Evolutionary conservation across 2,888 invertebrate genomes (phyloP).

Genomic region (Clusia tigrina): DNA sequence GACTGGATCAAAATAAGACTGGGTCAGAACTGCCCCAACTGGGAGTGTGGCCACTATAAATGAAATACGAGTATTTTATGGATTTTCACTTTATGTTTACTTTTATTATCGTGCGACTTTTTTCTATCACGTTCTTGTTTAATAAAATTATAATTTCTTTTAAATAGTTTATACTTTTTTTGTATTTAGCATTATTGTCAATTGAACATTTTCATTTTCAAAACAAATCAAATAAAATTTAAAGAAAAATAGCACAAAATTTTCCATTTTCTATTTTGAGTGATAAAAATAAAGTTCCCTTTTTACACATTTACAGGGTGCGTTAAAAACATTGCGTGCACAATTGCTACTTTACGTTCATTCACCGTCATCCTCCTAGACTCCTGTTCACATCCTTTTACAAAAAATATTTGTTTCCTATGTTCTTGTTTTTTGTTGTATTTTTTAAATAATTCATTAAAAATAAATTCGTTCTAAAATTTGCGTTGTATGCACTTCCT

Average conservation of each 20-base stretch:
- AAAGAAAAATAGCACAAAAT: background rate
- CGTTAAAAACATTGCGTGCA: too few relatives aligned
- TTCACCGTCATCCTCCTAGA: too few relatives aligned
- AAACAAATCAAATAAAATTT: too few relatives aligned
- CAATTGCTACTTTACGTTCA: too few relatives aligned
- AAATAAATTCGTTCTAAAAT: constrained; percentile 9
- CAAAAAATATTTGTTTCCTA: too few relatives aligned
- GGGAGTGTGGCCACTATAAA: too few relatives aligned
- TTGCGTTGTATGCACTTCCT: background rate
- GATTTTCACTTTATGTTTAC: background rate
- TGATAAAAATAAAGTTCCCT: background rate
- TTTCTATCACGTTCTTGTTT: background rate
- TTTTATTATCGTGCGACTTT: background rate
- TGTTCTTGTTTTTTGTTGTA: too few relatives aligned
- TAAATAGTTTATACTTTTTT: background rate
- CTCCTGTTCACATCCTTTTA: too few relatives aligned
- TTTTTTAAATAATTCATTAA: background rate
- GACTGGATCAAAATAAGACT: too few relatives aligned
- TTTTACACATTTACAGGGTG: background rate
- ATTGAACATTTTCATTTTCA: background rate
- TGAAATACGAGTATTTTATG: too few relatives aligned
- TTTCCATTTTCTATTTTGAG: background rate
- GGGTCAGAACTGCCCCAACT: too few relatives aligned
- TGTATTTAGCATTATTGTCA: background rate
- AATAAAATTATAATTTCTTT: background rate